A percentile compares a stretch with the other conserved stretches of the same genome.
Evolutionary conservation across 2,888 invertebrate genomes (phyloP).

Genomic region (Hedychridium roseum): DNA sequence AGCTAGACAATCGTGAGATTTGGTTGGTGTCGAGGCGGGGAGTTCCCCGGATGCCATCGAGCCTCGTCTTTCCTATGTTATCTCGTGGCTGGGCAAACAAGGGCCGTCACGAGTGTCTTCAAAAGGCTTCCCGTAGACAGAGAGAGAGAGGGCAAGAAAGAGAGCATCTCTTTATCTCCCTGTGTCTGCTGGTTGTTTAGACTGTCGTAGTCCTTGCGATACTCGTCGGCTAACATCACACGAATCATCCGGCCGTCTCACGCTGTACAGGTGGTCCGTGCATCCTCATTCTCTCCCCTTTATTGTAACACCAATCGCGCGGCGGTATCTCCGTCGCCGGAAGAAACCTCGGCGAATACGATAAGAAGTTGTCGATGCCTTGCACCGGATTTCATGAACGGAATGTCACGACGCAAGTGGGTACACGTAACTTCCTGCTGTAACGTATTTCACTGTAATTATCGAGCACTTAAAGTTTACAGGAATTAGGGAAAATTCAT

Average conservation of each 20-base stretch:
- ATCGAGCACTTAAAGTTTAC: no score
- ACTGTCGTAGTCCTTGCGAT: slow-evolving; percentile 35
- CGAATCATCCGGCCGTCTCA: slow-evolving; percentile 31
- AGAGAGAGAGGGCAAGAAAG: no score
- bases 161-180: slow-evolving; percentile 36
- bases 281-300: slow-evolving; percentile 19
- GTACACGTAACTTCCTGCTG: no score
- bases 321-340: not conserved
- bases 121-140: slow-evolving; percentile 32
- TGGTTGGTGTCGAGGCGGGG: slow-evolving; percentile 10
- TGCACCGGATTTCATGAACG: no score
- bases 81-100: slow-evolving; percentile 31
- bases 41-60: slow-evolving; percentile 29
- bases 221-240: slow-evolving; percentile 40
- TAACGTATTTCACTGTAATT: no score
- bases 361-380: not conserved
- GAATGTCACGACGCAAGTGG: no score
- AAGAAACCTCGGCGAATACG: not conserved
- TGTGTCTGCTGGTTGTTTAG: slow-evolving; percentile 42
- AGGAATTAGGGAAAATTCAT: no score
- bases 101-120: slow-evolving; percentile 18
- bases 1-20: slow-evolving; percentile 19
- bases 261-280: slow-evolving; percentile 46
- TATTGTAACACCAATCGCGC: not conserved
- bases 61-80: slow-evolving; percentile 28